Evolutionary conservation across 1,140 invertebrate genomes (phyloP).

Genomic region (Brevipalpus yothersi): DNA sequence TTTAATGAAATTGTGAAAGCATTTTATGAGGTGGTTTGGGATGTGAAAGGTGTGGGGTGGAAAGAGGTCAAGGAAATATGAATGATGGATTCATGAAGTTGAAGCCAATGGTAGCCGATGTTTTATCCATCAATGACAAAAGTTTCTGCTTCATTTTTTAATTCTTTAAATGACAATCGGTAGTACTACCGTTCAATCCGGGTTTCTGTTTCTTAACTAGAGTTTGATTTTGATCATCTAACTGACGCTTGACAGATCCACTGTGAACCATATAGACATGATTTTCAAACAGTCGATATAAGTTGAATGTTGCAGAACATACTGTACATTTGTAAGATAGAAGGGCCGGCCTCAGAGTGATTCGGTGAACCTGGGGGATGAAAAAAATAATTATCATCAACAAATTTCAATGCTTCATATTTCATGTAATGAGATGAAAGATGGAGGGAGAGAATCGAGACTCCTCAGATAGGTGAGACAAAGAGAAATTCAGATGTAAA

Average conservation of each 20-base stretch:
- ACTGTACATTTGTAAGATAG: constrained; percentile 82
- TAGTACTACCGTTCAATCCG: background rate
- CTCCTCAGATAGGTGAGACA: background rate
- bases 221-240: background rate
- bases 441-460: background rate
- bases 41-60: too few relatives aligned
- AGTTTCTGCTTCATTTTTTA: background rate
- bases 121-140: too few relatives aligned
- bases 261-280: constrained; percentile 79
- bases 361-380: constrained; percentile 35
- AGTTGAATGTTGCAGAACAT: constrained; percentile 72
- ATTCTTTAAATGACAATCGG: background rate
- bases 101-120: too few relatives aligned
- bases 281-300: constrained; percentile 82
- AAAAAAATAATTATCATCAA: too few relatives aligned
- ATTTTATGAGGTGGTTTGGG: background rate
- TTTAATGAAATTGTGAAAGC: background rate
- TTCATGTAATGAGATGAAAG: too few relatives aligned
- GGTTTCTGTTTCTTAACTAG: background rate
- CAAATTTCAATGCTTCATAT: too few relatives aligned
- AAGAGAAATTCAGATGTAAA: background rate
- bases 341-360: constrained; percentile 70
- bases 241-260: constrained; percentile 12
- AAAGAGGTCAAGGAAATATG: too few relatives aligned
- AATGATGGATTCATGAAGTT: too few relatives aligned